Conservation (phyloP, 2,888 invertebrate species). For the Argyra leucocephala region DNA sequence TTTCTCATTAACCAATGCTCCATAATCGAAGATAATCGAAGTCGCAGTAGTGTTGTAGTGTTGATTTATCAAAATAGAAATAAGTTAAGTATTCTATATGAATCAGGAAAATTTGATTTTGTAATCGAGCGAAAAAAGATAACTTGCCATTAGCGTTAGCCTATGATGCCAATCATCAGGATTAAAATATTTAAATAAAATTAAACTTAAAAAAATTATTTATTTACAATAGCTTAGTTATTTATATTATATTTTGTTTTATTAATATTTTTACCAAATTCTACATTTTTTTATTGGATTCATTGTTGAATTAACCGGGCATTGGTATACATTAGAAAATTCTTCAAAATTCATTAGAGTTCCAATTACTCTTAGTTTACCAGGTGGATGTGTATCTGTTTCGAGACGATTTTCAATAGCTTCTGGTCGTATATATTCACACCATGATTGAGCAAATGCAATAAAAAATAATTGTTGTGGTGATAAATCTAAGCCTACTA, state of each 20-base stretch:
- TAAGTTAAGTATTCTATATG: too few species aligned
- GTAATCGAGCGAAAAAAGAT: too few species aligned
- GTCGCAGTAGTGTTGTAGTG: too few species aligned
- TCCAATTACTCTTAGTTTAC: conserved; percentile 25
- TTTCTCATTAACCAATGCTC: too few species aligned
- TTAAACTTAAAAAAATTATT: too few species aligned
- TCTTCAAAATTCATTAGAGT: conserved; percentile 23
- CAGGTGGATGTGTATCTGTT: conserved; percentile 24
- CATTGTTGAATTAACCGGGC: conserved; percentile 19
- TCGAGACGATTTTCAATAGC: conserved; percentile 21
- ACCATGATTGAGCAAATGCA: conserved; percentile 27
- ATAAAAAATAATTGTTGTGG: conserved; percentile 27
- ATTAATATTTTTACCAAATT: neutral
- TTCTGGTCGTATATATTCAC: conserved; percentile 23
- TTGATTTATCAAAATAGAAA: too few species aligned
- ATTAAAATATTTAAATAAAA: too few species aligned
- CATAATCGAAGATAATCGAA: too few species aligned
- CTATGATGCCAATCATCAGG: too few species aligned
- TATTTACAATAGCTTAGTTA: too few species aligned
- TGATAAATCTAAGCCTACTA: conserved; percentile 23
- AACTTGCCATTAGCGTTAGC: too few species aligned
- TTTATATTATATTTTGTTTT: neutral
- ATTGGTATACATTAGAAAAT: conserved; percentile 23
- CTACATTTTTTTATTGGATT: conserved; percentile 9
- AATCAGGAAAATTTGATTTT: too few species aligned